These are phyloP conservation scores for Sebastes cheni DNA, from an alignment of 2,797 vertebrate genomes.

Conservation along the genomic window DNA sequence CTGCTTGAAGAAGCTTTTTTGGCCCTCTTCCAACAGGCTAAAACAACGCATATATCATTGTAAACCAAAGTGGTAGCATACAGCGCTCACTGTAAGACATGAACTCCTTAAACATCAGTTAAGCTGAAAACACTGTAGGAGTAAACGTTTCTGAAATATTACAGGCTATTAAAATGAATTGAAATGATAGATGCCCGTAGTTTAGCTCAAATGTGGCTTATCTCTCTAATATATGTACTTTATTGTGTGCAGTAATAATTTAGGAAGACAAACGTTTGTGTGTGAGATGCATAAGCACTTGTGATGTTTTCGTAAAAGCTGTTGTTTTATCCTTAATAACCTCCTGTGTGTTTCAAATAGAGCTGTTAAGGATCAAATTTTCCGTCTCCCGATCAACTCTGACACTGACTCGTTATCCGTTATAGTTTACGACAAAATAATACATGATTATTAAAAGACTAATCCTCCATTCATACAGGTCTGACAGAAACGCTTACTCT, in stretches of 20 bases:
- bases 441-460: neutral
- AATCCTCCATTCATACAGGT: neutral
- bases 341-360: neutral
- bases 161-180: neutral
- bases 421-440: conserved; percentile 12
- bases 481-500: conserved; percentile 36
- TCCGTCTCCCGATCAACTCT: neutral
- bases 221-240: neutral
- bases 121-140: conserved; percentile 1
- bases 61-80: conserved; percentile 5
- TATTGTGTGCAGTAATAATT: neutral
- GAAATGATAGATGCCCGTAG: conserved; percentile 3
- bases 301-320: neutral
- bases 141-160: conserved; percentile 7
- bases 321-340: neutral
- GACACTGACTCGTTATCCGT: neutral
- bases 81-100: neutral
- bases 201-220: conserved; percentile 9
- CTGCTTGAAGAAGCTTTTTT: neutral
- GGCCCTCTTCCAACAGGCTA: neutral
- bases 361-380: neutral
- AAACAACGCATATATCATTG: conserved; percentile 27
- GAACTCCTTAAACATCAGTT: conserved; percentile 18
- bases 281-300: neutral
- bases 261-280: neutral